Evolutionary conservation across 2,113 vertebrate species (phyloP).

Genomic region (Microcebus griseorufus): DNA sequence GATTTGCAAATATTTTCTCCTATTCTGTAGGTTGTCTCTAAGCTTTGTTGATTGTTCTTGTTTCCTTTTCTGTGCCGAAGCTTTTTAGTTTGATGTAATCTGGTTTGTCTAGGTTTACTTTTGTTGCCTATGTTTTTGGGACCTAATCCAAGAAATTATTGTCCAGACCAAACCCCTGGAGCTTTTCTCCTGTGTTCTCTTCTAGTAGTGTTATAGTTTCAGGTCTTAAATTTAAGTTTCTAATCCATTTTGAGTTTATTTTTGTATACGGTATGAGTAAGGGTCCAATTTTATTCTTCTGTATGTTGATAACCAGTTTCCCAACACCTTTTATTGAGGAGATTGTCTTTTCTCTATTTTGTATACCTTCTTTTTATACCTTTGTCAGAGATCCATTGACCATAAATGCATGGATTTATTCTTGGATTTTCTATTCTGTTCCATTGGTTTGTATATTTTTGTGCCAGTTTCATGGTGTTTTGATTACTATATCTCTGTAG

Average conservation of each 20-base stretch:
- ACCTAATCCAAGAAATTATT: not conserved
- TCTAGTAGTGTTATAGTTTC: not conserved
- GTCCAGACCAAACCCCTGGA: not conserved
- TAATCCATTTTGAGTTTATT: not conserved
- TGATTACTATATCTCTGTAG: not conserved
- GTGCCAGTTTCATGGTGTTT: not conserved
- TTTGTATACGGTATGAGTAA: not conserved
- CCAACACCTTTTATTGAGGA: not conserved
- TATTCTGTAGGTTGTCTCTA: not conserved
- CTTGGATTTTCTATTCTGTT: not conserved
- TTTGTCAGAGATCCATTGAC: not conserved
- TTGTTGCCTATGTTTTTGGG: not conserved
- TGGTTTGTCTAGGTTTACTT: not conserved
- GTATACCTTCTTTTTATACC: not conserved
- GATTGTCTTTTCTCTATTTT: not conserved
- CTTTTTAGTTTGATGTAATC: not conserved
- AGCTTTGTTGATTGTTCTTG: too few species aligned
- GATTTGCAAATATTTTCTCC: not conserved
- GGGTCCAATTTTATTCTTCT: not conserved
- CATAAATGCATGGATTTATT: not conserved
- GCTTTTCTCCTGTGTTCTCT: not conserved
- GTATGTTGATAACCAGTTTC: not conserved
- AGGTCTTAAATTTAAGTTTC: not conserved
- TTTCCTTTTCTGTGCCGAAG: not conserved
- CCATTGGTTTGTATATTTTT: not conserved